Base-by-base conservation (phyloP, 2,113 vertebrate species). In the Chiloscyllium plagiosum region DNA sequence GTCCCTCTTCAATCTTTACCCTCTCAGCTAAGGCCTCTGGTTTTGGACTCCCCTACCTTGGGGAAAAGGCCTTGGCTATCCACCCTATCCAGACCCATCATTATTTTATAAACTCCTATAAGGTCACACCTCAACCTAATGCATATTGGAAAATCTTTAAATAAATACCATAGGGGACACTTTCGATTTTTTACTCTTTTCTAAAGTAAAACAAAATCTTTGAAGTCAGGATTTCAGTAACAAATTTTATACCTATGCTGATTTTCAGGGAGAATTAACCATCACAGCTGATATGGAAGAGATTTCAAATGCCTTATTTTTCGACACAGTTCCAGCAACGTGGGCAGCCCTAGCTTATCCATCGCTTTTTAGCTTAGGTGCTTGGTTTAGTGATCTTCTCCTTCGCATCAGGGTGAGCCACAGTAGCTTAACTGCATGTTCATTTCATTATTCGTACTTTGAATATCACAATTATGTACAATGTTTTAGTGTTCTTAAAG, bases 261-360 rank as follows among this genome's bases (percentile, higher is more conserved):
- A 89, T 66, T 94, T 96, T 0, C 5, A 98, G 98, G 98, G 98
- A n/a, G 98, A 98, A 13, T 95, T 98, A 93, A 98, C 97, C 0
- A 98, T 98, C 87, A 98, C 98, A 0, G 86, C 97, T 0, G 97
- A 97, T n/a, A 98, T 98, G 98, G 98, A 98, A n/a, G 97, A 98
- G 2, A 96, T 98, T 96, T 97, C 96, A 3, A 97, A 96, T 0
- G 96, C 98, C 0, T 97, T 98, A 70, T 98, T 97, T 96, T 97
- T 98, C 0, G 96, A 98, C 96, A 97, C n/a, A 0, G 97, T 98
- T 68, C 98, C 98, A 0, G 96, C 97, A 0, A 96, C 97, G 0
- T 98, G 98, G 98, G 96, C 96, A 1, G 97, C 96, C 17, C 97
- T 96, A 0, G 98, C 98, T 76, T 98, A 98, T n/a, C 98, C 98